Evolutionary conservation across 2,797 vertebrate genomes (phyloP).

Genomic region (Psittacula derbiana): DNA sequence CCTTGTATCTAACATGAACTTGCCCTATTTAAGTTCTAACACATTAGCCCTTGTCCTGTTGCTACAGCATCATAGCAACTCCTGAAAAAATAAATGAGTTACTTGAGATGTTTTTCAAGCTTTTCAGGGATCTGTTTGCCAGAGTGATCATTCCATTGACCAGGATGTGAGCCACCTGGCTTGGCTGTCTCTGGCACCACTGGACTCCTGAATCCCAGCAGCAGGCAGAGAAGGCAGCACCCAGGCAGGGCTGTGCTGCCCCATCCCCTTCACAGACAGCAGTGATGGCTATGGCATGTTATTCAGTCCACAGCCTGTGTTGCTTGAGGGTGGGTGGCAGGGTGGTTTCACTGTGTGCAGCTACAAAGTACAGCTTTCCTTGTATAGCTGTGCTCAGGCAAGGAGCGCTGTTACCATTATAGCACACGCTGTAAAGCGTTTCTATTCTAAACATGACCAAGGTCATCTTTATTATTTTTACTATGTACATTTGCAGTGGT

Average conservation of each 20-base stretch:
- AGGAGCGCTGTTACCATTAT: fast-evolving
- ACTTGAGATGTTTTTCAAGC: neutral
- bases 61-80: neutral
- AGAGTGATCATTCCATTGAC: neutral
- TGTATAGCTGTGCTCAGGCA: neutral
- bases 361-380: neutral
- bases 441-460: neutral
- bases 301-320: neutral
- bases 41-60: neutral
- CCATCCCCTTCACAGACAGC: fast-evolving
- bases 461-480: neutral
- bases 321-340: neutral
- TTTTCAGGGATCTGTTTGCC: neutral
- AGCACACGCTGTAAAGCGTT: neutral
- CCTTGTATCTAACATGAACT: neutral
- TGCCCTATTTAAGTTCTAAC: neutral
- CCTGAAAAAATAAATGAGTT: neutral
- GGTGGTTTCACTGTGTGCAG: neutral
- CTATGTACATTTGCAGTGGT: neutral
- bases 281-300: fast-evolving
- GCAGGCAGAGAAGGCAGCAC: neutral
- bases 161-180: neutral
- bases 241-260: neutral
- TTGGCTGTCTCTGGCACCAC: neutral
- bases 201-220: neutral